phyloP scores from a whole-genome alignment of 37 sponge, comb jelly and placozoan species.

The Haliclona indistincta region DNA sequence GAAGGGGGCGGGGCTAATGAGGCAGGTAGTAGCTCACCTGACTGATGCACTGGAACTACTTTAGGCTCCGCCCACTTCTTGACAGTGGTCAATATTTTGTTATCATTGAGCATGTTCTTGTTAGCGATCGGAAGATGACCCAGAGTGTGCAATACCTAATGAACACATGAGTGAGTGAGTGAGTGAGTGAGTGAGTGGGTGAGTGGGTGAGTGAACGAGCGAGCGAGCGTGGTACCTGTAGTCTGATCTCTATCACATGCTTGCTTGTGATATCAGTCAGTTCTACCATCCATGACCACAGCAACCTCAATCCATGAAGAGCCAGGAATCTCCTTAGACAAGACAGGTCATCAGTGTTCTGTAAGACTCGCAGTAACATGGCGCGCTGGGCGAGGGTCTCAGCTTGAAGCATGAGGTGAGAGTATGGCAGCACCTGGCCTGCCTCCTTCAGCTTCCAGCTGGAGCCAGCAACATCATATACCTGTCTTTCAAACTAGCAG shows the following conservation, averaged over 20 bases:
- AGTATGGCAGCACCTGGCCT: slow-evolving; percentile 70
- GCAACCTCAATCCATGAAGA: slow-evolving; percentile 80
- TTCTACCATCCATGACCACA: slow-evolving; percentile 98
- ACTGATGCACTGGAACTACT: not conserved
- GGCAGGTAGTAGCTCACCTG: not conserved
- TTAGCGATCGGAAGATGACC: slow-evolving; percentile 76
- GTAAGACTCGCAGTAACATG: slow-evolving; percentile 75
- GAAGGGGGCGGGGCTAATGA: no score
- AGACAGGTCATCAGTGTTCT: slow-evolving; percentile 60
- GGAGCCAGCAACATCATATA: slow-evolving; percentile 71
- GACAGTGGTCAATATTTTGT: slow-evolving; percentile 63
- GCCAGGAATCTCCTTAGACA: slow-evolving; percentile 84
- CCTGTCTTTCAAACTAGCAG: slow-evolving; percentile 74
- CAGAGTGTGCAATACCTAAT: slow-evolving; percentile 74
- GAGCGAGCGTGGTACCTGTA: slow-evolving; percentile 16
- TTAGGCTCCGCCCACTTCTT: slow-evolving; percentile 68
- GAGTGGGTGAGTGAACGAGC: not conserved
- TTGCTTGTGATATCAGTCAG: slow-evolving; percentile 27
- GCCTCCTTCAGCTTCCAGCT: slow-evolving; percentile 53
- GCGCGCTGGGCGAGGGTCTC: slow-evolving; percentile 70
- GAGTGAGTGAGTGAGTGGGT: not conserved
- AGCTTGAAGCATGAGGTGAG: slow-evolving; percentile 83
- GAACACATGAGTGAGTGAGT: not conserved
- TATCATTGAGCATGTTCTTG: slow-evolving; percentile 82
- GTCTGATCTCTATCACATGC: slow-evolving; percentile 37